Percentiles rank a stretch among this genome's conserved stretches.
phyloP scores from a whole-genome alignment of 2,113 vertebrate species.

The Pardalotus punctatus region DNA sequence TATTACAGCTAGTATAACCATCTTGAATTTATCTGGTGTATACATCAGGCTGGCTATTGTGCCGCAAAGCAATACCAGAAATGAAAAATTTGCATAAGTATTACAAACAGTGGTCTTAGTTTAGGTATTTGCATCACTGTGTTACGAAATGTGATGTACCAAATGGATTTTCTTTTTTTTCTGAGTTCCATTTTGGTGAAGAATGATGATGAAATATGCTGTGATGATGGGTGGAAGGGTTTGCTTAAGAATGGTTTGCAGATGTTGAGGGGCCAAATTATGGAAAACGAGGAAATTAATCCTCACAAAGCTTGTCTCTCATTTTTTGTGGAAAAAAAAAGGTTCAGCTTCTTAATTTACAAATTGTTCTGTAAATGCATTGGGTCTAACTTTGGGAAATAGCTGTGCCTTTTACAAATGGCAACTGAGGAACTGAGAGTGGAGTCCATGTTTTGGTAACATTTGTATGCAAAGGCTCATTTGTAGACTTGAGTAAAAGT shows the following conservation, averaged over 20 bases:
- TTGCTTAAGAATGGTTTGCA: neutral
- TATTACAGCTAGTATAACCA: neutral
- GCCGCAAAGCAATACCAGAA: neutral
- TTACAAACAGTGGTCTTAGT: neutral
- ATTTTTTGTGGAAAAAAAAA: neutral
- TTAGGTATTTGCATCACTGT: neutral
- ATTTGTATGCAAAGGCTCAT: neutral
- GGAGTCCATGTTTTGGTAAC: neutral
- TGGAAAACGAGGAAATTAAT: neutral
- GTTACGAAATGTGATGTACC: neutral
- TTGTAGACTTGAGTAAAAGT: neutral
- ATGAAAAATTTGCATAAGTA: neutral
- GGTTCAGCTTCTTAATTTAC: neutral
- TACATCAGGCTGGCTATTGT: neutral
- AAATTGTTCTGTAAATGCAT: neutral
- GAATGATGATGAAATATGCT: neutral
- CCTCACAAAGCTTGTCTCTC: neutral
- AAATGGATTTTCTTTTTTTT: neutral
- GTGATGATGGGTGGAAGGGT: neutral
- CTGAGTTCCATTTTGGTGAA: neutral
- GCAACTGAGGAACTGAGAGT: neutral
- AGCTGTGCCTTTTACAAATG: neutral
- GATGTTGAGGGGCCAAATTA: neutral
- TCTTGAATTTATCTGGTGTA: neutral
- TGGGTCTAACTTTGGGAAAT: neutral